Base-by-base conservation (phyloP, 2,888 invertebrate species). In the Drosophila monieri region DNA sequence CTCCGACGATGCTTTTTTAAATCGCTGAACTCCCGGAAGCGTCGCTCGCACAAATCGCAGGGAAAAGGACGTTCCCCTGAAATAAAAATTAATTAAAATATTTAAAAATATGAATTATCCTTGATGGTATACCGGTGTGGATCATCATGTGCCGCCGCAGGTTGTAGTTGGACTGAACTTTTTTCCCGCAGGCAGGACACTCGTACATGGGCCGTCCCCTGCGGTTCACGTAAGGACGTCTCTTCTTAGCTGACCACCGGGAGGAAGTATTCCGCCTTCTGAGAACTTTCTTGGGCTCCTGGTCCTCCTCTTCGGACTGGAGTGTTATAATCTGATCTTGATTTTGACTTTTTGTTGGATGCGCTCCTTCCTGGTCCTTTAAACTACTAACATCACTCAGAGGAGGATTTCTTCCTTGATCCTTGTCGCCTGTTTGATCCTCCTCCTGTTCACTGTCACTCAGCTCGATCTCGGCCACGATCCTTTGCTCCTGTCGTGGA, bases 131-230 rank as follows among this genome's bases (percentile, higher is more conserved):
- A 91, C 91, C 91, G 69, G 91, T 91, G 61, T 91, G 91, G 67
- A 91, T 91, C 91, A 91, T 91, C 91, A 91, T 91, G 71, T 91
- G 91, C 1, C 91, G 85, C 3, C 91, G 84, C 39, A 91, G 77
- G 75, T 91, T 91, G 62, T 91, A 91, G 56, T 89, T 91, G 25
- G 90, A 91, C 54, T 90, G 90, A 30, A 91, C 90, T 58, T 89
- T 90, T 55, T 90, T 90, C 27, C 90, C 89, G 53, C 91, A 91
- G n/a, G 90, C 80, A 71, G 88, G 88, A 73, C 91, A 91, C 65
- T 91, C 90, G 58, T 89, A 91, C 32, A 83, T 84, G 23, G 89
- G 88, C 3, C 91, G 89, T n/a, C 90, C 89, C 46, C 69, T 84
- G 15, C 85, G 83, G n/a, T 84, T 85, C 1, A 89, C 88, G 53